Conservation (phyloP, 2,888 invertebrate species). For the Drosophila antonietae region DNA sequence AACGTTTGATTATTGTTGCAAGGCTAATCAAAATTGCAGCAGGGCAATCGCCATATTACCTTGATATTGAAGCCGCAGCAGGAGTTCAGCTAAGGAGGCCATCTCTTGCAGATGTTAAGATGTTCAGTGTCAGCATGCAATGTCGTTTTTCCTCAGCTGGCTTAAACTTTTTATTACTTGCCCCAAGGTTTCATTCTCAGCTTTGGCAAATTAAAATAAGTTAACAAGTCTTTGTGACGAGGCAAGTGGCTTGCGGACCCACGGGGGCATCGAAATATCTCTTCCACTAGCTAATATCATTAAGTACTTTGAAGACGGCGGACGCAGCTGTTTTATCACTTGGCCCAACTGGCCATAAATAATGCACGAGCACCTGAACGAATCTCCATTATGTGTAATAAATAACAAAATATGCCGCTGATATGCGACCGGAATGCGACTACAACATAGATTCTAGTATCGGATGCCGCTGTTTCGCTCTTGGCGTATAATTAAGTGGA, state of each 20-base stretch:
- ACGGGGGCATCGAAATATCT: background rate
- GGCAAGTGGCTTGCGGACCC: background rate
- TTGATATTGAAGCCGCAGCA: constrained; percentile 12
- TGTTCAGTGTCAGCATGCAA: constrained; percentile 25
- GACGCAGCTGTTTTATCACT: constrained; percentile 28
- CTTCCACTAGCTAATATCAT: background rate
- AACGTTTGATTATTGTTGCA: constrained; percentile 4
- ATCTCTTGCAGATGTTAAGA: background rate
- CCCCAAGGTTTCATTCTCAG: constrained; percentile 1
- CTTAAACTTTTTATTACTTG: constrained; percentile 3
- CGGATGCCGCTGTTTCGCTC: constrained; percentile 10
- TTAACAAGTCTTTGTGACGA: constrained; percentile 33
- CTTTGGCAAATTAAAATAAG: constrained; percentile 60
- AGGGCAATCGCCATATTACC: background rate
- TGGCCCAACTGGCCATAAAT: constrained; percentile 33
- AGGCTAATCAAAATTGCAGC: constrained; percentile 11
- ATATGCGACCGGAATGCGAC: constrained; percentile 35
- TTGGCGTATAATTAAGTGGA: constrained; percentile 69
- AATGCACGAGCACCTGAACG: constrained; percentile 47
- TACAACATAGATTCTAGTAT: constrained; percentile 18
- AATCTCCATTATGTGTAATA: constrained; percentile 73
- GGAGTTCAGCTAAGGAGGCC: background rate
- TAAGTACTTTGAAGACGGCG: constrained; percentile 5
- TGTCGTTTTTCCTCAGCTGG: constrained; percentile 45
- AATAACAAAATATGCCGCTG: constrained; percentile 58